Percentiles rank a stretch among this genome's conserved stretches.
Conservation (phyloP, 1,140 invertebrate genomes). For the Magallana ariakensis region DNA sequence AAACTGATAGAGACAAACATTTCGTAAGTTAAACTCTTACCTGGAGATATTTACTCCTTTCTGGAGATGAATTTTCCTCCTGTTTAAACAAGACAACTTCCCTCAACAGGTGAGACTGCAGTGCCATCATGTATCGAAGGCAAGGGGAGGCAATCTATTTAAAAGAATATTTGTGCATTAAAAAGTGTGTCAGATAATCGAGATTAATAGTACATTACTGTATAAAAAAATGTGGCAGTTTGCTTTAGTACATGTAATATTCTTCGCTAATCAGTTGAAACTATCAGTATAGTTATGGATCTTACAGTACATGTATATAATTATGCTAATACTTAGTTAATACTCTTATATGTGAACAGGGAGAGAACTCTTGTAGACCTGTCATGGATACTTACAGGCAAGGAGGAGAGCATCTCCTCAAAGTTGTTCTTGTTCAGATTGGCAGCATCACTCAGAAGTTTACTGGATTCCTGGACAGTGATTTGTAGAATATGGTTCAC, state of each 20-base stretch:
- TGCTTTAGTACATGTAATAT: too few relatives aligned
- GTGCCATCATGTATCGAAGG: conserved; percentile 74
- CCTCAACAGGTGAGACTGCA: conserved; percentile 75
- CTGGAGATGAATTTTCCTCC: conserved; percentile 48
- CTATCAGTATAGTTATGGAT: too few relatives aligned
- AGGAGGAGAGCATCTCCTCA: conserved; percentile 69
- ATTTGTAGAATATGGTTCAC: conserved; percentile 74
- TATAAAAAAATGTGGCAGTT: too few relatives aligned
- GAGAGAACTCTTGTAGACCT: too few relatives aligned
- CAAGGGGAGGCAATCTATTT: conserved; percentile 75
- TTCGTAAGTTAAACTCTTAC: conserved; percentile 3
- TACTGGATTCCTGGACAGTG: conserved; percentile 76
- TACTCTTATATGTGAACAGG: too few relatives aligned
- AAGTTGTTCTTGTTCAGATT: conserved; percentile 65
- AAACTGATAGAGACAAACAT: too few relatives aligned
- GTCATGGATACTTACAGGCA: conserved; percentile 70
- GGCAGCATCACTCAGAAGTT: conserved; percentile 67
- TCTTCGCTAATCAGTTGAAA: too few relatives aligned
- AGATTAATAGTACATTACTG: too few relatives aligned
- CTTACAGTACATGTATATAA: too few relatives aligned
- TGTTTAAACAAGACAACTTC: conserved; percentile 67
- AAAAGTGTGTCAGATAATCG: too few relatives aligned
- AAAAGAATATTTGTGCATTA: neutral
- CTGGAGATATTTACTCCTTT: conserved; percentile 39
- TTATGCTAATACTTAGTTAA: too few relatives aligned